A percentile compares a stretch with the other conserved stretches of the same genome.
phyloP scores from a whole-genome alignment of 2,888 invertebrate species.

The Melieria picta region DNA sequence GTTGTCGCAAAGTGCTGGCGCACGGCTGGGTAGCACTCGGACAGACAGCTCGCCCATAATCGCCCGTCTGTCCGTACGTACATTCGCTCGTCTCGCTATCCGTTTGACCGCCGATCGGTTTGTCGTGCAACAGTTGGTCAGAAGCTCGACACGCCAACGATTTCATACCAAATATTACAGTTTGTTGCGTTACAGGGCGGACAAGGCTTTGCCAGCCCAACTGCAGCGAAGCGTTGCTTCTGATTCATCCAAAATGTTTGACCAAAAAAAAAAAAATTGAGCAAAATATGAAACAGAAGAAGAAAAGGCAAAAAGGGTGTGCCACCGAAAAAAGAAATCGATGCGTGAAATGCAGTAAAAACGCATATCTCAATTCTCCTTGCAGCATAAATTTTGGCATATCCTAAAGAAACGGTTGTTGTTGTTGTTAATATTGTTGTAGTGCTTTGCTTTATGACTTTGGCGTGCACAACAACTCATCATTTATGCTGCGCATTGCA shows the following conservation, averaged over 20 bases:
- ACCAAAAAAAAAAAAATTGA: neutral
- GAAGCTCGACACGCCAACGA: too few species aligned
- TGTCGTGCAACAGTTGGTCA: too few species aligned
- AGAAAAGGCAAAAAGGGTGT: neutral
- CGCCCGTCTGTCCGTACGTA: neutral
- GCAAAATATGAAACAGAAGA: too few species aligned
- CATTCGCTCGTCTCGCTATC: too few species aligned
- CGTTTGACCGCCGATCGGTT: neutral
- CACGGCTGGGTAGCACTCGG: neutral
- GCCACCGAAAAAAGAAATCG: neutral
- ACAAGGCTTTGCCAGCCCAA: neutral
- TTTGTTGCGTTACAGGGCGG: too few species aligned
- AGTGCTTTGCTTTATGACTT: neutral
- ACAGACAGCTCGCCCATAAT: too few species aligned
- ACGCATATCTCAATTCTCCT: neutral
- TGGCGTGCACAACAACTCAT: neutral
- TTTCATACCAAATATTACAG: too few species aligned
- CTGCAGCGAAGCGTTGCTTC: neutral
- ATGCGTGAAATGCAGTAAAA: neutral
- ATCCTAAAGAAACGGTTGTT: neutral
- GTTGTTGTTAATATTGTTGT: too few species aligned
- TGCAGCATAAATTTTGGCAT: neutral
- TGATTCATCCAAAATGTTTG: conserved; percentile 8
- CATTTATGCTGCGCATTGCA: neutral
- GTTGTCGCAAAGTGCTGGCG: neutral